Percentiles rank a stretch among this genome's conserved stretches.
Conservation (phyloP, 2,888 invertebrate genomes). For the Erebia ligea region DNA sequence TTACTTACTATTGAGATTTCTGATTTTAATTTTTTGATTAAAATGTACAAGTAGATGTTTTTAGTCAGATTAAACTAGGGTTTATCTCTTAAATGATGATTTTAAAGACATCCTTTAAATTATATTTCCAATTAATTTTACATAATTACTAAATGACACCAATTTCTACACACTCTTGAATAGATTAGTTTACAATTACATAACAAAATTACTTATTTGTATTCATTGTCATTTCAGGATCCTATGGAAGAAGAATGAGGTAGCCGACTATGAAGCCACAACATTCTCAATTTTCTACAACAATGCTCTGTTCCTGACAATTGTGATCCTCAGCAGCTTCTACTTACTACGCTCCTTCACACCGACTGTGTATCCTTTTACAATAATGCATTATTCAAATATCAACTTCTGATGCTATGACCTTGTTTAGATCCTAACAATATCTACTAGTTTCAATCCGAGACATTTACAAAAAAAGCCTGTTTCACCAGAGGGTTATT, state of each 20-base stretch:
- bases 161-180: neutral
- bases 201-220: neutral
- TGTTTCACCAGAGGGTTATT: too few species aligned
- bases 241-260: slow-evolving; percentile 99
- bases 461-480: too few species aligned
- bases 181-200: neutral
- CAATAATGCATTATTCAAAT: slow-evolving; percentile 22
- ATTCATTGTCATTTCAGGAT: slow-evolving; percentile 84
- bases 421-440: too few species aligned
- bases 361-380: slow-evolving; percentile 92
- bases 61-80: too few species aligned
- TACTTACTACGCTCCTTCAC: slow-evolving; percentile 94
- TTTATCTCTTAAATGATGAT: too few species aligned
- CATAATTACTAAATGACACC: too few species aligned
- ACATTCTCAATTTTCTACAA: slow-evolving; percentile 99
- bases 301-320: slow-evolving; percentile 96
- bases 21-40: too few species aligned
- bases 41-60: too few species aligned
- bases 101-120: too few species aligned
- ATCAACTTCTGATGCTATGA: neutral
- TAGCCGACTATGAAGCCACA: slow-evolving; percentile 99
- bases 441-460: too few species aligned
- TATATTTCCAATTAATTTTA: too few species aligned
- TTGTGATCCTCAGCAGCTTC: slow-evolving; percentile 97
- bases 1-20: too few species aligned